These are phyloP conservation scores for Promerops cafer DNA, from an alignment of 2,113 vertebrate species.

Conservation along the genomic window DNA sequence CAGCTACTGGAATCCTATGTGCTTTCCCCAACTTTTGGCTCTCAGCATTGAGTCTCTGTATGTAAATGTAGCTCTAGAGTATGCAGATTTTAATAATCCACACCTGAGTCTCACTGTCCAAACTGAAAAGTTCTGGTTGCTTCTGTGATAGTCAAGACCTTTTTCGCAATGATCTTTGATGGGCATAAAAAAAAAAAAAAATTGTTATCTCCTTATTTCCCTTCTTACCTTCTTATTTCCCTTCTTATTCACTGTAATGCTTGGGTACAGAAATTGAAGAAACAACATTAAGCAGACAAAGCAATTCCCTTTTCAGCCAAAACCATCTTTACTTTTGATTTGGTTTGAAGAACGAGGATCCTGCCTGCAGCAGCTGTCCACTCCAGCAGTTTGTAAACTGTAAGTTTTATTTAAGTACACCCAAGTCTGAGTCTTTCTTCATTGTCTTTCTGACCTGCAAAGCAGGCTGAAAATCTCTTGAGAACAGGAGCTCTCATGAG, in stretches of 20 bases:
- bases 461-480: neutral
- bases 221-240: neutral
- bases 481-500: neutral
- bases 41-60: neutral
- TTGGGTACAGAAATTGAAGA: neutral
- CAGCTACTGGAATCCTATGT: neutral
- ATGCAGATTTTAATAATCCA: neutral
- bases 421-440: neutral
- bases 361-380: neutral
- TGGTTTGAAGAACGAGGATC: neutral
- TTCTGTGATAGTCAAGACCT: neutral
- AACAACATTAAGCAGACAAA: neutral
- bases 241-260: neutral
- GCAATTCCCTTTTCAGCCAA: neutral
- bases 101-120: neutral
- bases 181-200: neutral
- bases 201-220: neutral
- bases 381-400: neutral
- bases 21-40: neutral
- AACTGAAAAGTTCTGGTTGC: neutral
- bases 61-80: neutral
- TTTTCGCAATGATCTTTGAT: neutral
- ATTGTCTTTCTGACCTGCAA: neutral
- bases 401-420: neutral
- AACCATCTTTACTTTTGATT: neutral